Percentiles rank a stretch among this genome's conserved stretches.
These are phyloP conservation scores for Atherinomorus stipes DNA, from an alignment of 2,113 vertebrate species.

Conservation along the genomic window DNA sequence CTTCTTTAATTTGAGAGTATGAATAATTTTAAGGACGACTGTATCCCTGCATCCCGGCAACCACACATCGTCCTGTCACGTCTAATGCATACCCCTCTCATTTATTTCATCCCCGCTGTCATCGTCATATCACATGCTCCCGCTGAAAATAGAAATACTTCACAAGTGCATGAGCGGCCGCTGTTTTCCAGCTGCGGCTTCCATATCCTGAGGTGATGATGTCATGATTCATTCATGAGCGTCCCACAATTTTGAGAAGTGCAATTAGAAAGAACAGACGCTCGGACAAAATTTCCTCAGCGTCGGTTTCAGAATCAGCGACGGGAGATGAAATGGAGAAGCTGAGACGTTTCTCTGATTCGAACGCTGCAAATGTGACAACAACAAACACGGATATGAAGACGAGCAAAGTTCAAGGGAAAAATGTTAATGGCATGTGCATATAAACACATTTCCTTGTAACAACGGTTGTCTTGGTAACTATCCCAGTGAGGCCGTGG, in stretches of 20 bases:
- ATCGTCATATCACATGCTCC: conserved; percentile 36
- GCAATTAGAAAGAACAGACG: conserved; percentile 59
- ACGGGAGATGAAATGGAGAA: conserved; percentile 4
- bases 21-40: no score
- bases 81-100: conserved; percentile 39
- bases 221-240: conserved; percentile 65
- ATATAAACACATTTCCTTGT: no score
- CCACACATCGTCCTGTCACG: conserved; percentile 44
- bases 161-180: conserved; percentile 56
- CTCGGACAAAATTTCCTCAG: conserved; percentile 33
- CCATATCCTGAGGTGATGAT: conserved; percentile 45
- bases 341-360: no score
- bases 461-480: no score
- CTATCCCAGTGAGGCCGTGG: no score
- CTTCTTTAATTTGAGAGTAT: no score
- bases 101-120: conserved; percentile 56
- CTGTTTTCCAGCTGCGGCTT: conserved; percentile 51
- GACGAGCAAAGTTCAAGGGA: background rate
- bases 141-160: conserved; percentile 72
- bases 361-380: background rate
- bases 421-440: background rate
- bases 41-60: conserved; percentile 36
- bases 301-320: conserved; percentile 38
- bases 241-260: conserved; percentile 44
- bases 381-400: conserved; percentile 1